Percentiles rank a stretch among this genome's conserved stretches.
phyloP scores from a whole-genome alignment of 2,888 invertebrate genomes.

The Periphyllus acericola region DNA sequence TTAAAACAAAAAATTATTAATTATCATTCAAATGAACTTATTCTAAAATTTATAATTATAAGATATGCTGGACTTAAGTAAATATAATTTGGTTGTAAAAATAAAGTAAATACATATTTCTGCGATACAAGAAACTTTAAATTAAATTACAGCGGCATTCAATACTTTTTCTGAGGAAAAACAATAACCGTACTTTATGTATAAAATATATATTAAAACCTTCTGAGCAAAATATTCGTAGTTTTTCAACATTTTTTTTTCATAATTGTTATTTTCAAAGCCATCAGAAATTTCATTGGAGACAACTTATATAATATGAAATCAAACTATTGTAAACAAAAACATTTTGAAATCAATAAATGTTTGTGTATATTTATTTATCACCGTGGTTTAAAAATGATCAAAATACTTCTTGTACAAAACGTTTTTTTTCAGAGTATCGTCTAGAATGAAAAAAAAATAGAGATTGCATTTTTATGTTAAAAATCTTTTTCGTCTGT shows the following conservation, averaged over 20 bases:
- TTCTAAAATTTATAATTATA: conserved; percentile 21
- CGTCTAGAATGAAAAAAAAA: too few species aligned
- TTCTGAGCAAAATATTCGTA: neutral
- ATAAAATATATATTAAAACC: neutral
- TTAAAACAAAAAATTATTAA: conserved; percentile 8
- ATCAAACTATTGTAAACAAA: too few species aligned
- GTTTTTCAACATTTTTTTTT: neutral
- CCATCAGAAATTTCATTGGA: neutral
- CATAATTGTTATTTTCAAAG: neutral
- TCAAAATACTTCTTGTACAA: too few species aligned
- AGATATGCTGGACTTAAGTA: neutral
- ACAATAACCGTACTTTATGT: neutral
- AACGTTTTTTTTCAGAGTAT: too few species aligned
- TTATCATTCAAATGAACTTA: neutral
- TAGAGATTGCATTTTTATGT: too few species aligned
- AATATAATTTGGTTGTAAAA: neutral
- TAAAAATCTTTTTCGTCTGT: too few species aligned
- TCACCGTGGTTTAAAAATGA: too few species aligned
- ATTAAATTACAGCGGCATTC: neutral
- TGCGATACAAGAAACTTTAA: neutral
- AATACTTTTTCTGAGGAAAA: neutral
- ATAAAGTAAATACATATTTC: neutral
- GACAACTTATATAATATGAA: too few species aligned
- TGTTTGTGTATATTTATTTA: too few species aligned
- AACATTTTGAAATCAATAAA: too few species aligned